Evolutionary conservation across 2,797 vertebrate species (phyloP), one percentile per base, ranked within the genome.

Genomic region (Pangasius djambal): DNA sequence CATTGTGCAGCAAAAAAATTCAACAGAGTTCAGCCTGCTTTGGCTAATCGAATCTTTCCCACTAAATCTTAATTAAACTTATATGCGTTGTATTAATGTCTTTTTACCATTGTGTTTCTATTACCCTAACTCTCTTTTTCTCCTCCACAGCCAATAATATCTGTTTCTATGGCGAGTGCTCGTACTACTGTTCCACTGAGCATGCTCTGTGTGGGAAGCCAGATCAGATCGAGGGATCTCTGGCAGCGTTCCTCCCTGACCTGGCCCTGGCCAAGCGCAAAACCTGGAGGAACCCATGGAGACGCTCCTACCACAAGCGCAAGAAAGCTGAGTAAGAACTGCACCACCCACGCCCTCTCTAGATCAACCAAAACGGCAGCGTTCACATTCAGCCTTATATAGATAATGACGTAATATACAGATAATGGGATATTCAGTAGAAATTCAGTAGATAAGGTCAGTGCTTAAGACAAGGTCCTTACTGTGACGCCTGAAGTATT

Each of bases 211-310:
- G 98, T 0, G 98, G 98, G 1, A 96, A 93, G 69, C 97, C 97
- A 0, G 96, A 97, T 87, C 83, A 0, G 31, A 94, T 99, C 87
- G 97, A 99, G 94, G 97, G 97, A 37, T 99, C 98, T 86, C 89
- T 99, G 94, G 97, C 98, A 0, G 82, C 95, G 86, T 96, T 98
- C 94, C 92, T 99, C 13, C 98, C 98, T 0, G 97, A 98, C 94
- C 96, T 97, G 89, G 88, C 86, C 72, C 91, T 98, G 28, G 97
- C 97, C 61, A 96, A 97, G 1, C 97, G 98, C 79, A 96, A 93
- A 90, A 97, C 96, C 72, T 99, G 98, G 98, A 97, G 97, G 92
- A 98, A 97, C 69, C 98, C 98, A 1, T 99, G 98, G 98, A 97
- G 97, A 91, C 96, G 98, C 1, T 97, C 98, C 12, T 99, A 99